Evolutionary conservation across 2,888 invertebrate genomes (phyloP).

Genomic region (Sminthurides aquaticus): DNA sequence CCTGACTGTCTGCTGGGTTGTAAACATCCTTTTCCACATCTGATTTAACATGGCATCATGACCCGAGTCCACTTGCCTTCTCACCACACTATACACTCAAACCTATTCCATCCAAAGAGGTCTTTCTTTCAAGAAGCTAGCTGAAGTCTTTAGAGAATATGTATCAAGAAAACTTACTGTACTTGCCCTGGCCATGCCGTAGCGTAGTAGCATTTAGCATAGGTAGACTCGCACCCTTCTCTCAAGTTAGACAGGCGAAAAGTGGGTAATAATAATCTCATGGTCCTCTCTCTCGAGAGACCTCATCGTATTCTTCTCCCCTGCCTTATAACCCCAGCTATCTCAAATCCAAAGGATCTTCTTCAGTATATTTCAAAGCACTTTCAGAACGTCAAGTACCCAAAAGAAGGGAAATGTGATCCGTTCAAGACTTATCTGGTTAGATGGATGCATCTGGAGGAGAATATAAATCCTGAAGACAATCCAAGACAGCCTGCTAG

Average conservation of each 20-base stretch:
- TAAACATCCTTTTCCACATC: constrained; percentile 2
- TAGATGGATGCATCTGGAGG: constrained; percentile 1
- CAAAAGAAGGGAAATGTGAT: not conserved
- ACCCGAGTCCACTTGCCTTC: not conserved
- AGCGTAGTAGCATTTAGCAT: no score
- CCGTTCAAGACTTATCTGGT: not conserved
- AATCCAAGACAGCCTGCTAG: not conserved
- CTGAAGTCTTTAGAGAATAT: no score
- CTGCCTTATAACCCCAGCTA: no score
- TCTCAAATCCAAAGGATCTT: not conserved
- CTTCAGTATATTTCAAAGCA: not conserved
- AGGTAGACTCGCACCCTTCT: no score
- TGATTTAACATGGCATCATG: not conserved
- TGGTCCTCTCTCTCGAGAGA: no score
- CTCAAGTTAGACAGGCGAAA: not conserved
- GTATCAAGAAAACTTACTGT: no score
- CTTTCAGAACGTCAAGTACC: not conserved
- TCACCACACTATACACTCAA: not conserved
- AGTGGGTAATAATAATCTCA: not conserved
- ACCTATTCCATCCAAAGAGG: no score
- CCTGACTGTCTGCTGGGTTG: constrained; percentile 8
- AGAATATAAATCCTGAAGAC: not conserved
- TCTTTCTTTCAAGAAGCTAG: no score
- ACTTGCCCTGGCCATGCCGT: no score
- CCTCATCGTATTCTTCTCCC: no score